Percentiles rank a stretch among this genome's conserved stretches.
Conservation (phyloP, 23 tunicate species). For the Styela clava region DNA sequence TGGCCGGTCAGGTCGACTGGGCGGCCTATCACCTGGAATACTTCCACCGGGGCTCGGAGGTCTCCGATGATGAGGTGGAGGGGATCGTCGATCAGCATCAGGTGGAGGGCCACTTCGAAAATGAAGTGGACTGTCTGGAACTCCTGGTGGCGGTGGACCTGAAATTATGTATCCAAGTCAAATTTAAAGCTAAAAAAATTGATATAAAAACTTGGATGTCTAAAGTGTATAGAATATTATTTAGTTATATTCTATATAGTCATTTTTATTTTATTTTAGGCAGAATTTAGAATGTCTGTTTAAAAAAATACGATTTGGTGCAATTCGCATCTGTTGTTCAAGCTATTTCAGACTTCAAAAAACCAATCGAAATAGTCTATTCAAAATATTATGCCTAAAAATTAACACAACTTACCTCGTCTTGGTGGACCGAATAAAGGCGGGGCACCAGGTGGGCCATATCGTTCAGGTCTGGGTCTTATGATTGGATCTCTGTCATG, state of each 20-base stretch:
- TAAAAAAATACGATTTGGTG: too few relatives aligned
- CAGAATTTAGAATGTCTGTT: too few relatives aligned
- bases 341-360: too few relatives aligned
- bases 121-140: constrained; percentile 30
- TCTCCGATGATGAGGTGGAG: constrained; percentile 35
- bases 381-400: too few relatives aligned
- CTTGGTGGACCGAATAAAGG: constrained; percentile 19
- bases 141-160: constrained; percentile 16
- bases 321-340: too few relatives aligned
- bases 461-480: constrained; percentile 30
- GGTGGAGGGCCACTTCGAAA: constrained; percentile 41
- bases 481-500: constrained; percentile 15
- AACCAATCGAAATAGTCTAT: too few relatives aligned
- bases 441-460: constrained; percentile 37
- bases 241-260: too few relatives aligned
- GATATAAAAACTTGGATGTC: neutral
- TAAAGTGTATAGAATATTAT: too few relatives aligned
- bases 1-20: constrained; percentile 16
- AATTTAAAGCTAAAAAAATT: neutral
- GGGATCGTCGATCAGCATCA: constrained; percentile 20
- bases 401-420: constrained; percentile 1
- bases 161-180: neutral
- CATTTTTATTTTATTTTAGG: too few relatives aligned
- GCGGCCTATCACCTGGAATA: constrained; percentile 42
- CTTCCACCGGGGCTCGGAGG: constrained; percentile 73